A percentile compares a stretch with the other conserved stretches of the same genome.
These are phyloP conservation scores for Tipula helvola DNA, from an alignment of 2,888 invertebrate species.

Conservation along the genomic window DNA sequence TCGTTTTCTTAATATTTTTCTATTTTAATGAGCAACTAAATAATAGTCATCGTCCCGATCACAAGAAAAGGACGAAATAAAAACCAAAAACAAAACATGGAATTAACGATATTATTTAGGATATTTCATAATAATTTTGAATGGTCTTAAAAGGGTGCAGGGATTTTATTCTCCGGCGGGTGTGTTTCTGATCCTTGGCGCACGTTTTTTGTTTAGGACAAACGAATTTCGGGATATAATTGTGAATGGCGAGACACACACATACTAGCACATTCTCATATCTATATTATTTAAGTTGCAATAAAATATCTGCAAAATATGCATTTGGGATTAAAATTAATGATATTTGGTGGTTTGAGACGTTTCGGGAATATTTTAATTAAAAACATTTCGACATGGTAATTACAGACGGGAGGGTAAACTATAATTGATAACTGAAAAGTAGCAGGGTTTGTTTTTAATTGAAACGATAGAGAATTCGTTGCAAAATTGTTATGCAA, in stretches of 20 bases:
- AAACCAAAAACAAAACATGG: not conserved
- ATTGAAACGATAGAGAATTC: no score
- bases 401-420: not conserved
- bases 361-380: not conserved
- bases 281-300: not conserved
- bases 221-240: not conserved
- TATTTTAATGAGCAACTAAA: not conserved
- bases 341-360: not conserved
- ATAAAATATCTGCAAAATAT: not conserved
- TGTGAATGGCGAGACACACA: not conserved
- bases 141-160: not conserved
- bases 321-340: not conserved
- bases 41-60: not conserved
- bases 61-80: not conserved
- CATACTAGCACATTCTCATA: not conserved
- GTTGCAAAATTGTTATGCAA: not conserved
- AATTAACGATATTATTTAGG: not conserved
- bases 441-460: no score
- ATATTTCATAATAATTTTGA: not conserved
- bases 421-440: no score
- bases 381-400: not conserved
- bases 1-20: not conserved
- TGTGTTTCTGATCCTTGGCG: not conserved
- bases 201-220: not conserved
- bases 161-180: not conserved